A percentile compares a stretch with the other conserved stretches of the same genome.
Evolutionary conservation across 2,797 vertebrate species (phyloP).

Genomic region (Aulostomus chinensis): DNA sequence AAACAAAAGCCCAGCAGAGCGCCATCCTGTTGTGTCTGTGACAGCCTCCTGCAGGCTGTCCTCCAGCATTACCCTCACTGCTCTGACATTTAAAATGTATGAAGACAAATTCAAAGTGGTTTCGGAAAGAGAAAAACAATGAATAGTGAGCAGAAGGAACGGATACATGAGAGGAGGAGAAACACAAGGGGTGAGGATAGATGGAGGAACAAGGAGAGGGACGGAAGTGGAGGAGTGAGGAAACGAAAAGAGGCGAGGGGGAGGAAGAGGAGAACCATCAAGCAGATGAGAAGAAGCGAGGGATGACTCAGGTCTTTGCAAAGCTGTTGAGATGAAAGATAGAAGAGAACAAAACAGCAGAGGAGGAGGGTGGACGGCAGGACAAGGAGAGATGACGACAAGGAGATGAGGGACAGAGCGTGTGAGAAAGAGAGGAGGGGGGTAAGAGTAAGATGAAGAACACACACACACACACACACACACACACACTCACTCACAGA

Average conservation of each 20-base stretch:
- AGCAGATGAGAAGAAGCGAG: not conserved
- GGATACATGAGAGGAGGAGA: not conserved
- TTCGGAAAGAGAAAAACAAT: too few species aligned
- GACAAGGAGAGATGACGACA: too few species aligned
- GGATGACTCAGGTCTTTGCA: too few species aligned
- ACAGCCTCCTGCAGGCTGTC: slow-evolving; percentile 14
- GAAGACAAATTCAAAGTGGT: too few species aligned
- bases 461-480: slow-evolving; percentile 18
- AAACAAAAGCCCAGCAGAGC: slow-evolving; percentile 12
- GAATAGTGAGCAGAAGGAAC: too few species aligned
- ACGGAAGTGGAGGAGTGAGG: not conserved
- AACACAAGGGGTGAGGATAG: not conserved
- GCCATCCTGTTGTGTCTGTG: not conserved
- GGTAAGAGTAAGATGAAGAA: slow-evolving; percentile 20
- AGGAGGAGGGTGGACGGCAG: too few species aligned
- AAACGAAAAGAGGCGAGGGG: not conserved
- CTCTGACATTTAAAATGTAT: too few species aligned
- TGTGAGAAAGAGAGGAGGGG: slow-evolving; percentile 17
- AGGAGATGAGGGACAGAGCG: too few species aligned
- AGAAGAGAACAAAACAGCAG: too few species aligned
- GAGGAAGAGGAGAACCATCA: not conserved
- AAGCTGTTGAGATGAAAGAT: slow-evolving; percentile 4
- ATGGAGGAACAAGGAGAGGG: not conserved
- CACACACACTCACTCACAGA: slow-evolving; percentile 2
- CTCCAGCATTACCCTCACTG: too few species aligned